Conservation (phyloP, 2,888 invertebrate genomes). For the Anagyrus pseudococci region DNA sequence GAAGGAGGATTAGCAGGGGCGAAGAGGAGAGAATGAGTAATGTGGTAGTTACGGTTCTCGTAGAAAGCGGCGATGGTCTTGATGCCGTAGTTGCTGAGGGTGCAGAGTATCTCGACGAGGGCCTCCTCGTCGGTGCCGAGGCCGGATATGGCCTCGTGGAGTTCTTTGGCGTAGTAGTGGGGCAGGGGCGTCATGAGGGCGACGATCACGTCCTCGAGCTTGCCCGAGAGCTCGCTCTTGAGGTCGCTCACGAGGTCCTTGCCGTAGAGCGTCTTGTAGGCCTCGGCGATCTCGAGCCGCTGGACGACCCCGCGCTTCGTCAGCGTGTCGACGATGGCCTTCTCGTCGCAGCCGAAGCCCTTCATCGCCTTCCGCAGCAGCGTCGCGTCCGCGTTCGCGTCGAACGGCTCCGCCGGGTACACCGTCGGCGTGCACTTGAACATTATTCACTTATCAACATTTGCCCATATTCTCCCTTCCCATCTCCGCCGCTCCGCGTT, state of each 20-base stretch:
- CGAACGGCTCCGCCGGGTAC: slow-evolving; percentile 85
- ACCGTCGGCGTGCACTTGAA: slow-evolving; percentile 85
- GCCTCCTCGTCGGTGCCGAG: slow-evolving; percentile 90
- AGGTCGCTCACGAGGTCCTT: slow-evolving; percentile 81
- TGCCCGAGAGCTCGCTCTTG: slow-evolving; percentile 88
- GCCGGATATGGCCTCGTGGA: slow-evolving; percentile 86
- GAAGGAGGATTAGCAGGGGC: too few species aligned
- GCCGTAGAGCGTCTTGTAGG: slow-evolving; percentile 92
- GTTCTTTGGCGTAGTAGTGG: slow-evolving; percentile 89
- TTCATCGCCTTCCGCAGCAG: slow-evolving; percentile 90
- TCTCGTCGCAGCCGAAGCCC: slow-evolving; percentile 91
- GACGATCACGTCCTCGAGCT: slow-evolving; percentile 88
- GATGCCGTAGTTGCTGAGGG: slow-evolving; percentile 88
- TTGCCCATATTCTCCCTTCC: background rate
- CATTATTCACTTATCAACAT: background rate
- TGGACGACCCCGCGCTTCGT: slow-evolving; percentile 89
- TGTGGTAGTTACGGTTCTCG: slow-evolving; percentile 73
- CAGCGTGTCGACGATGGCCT: slow-evolving; percentile 88
- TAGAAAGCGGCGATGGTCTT: slow-evolving; percentile 85
- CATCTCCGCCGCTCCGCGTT: too few species aligned
- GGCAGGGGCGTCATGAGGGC: slow-evolving; percentile 89
- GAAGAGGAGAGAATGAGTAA: too few species aligned
- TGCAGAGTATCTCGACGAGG: slow-evolving; percentile 91
- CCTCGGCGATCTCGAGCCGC: slow-evolving; percentile 86
- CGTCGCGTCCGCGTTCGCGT: slow-evolving; percentile 84